phyloP scores from a whole-genome alignment of 2,113 vertebrate genomes.

The Dipodomys spectabilis region DNA sequence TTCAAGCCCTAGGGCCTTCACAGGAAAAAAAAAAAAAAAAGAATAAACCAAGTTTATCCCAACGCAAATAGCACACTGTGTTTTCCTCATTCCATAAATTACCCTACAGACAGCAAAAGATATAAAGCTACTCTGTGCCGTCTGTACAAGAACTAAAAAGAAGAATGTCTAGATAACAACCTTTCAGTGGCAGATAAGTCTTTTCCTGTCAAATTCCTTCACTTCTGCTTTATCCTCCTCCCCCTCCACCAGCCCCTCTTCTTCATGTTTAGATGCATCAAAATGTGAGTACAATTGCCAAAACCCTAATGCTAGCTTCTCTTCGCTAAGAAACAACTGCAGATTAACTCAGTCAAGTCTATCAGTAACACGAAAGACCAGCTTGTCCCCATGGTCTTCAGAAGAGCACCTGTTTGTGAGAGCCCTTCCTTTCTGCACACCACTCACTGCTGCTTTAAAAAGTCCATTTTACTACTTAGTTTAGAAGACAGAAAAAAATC shows the following conservation, averaged over 20 bases:
- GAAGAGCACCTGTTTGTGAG: slow-evolving; percentile 22
- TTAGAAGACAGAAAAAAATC: slow-evolving; percentile 53
- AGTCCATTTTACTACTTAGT: slow-evolving; percentile 48
- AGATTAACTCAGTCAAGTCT: not conserved
- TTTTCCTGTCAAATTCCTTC: not conserved
- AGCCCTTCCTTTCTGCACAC: not conserved
- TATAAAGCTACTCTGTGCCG: not conserved
- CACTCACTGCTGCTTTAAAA: not conserved
- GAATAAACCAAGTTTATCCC: not conserved
- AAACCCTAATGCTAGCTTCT: not conserved
- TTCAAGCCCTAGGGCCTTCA: no score
- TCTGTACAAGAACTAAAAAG: not conserved
- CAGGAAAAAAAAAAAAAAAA: not conserved
- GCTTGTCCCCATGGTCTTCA: not conserved
- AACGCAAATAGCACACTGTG: not conserved
- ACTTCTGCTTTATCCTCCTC: not conserved
- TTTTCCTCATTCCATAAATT: not conserved
- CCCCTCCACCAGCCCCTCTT: not conserved
- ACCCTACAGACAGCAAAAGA: not conserved
- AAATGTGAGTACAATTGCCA: not conserved
- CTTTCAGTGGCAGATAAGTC: not conserved
- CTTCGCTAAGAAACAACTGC: not conserved
- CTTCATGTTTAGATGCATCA: not conserved
- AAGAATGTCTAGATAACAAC: not conserved
- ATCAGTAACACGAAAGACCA: not conserved